Conservation (phyloP, 2,797 vertebrate genomes). For the Pteronotus mesoamericanus region DNA sequence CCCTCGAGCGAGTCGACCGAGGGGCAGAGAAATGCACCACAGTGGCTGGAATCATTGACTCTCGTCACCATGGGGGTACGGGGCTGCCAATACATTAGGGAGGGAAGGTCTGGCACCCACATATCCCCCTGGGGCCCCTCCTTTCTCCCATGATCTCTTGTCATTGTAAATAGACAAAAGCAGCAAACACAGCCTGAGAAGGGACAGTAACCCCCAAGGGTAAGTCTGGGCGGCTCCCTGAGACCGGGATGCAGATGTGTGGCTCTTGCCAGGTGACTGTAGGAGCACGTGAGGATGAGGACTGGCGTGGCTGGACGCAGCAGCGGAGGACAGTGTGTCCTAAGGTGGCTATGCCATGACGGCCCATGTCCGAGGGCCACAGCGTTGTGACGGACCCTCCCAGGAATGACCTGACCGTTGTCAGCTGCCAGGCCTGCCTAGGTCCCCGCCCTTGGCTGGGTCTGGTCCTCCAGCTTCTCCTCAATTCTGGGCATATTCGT, state of each 20-base stretch:
- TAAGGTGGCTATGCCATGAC: accelerated
- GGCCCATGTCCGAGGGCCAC: accelerated
- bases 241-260: no score
- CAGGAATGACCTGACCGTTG: accelerated
- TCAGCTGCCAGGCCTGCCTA: accelerated
- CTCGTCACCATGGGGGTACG: accelerated
- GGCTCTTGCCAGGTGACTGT: background rate
- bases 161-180: background rate
- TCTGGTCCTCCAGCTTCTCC: background rate
- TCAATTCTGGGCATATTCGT: accelerated
- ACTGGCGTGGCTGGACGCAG: accelerated
- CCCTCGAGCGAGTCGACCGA: background rate
- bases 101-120: no score
- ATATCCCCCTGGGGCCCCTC: no score
- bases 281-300: background rate
- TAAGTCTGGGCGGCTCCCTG: background rate
- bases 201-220: background rate
- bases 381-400: accelerated
- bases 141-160: no score
- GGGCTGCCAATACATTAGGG: background rate
- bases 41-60: background rate
- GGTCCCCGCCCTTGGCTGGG: background rate
- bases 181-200: background rate
- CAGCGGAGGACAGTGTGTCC: no score
- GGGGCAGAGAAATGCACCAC: background rate